phyloP scores from a whole-genome alignment of 2,888 invertebrate genomes.

The Tenthredo distinguenda region DNA sequence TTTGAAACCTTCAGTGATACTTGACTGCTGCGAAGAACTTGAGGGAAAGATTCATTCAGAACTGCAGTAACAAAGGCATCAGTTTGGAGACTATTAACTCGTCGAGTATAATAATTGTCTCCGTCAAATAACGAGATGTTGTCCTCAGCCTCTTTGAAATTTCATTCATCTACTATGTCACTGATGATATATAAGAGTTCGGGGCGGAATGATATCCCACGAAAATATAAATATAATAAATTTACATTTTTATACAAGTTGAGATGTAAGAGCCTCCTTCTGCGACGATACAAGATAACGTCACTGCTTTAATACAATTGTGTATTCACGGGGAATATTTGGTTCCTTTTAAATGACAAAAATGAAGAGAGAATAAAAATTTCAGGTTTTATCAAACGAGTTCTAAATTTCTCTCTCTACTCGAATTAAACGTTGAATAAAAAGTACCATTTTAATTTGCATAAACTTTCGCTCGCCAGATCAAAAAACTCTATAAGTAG shows the following conservation, averaged over 20 bases:
- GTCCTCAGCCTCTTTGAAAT: not conserved
- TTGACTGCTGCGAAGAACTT: conserved; percentile 34
- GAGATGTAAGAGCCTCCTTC: not conserved
- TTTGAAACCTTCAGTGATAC: conserved; percentile 34
- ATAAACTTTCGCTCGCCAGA: not conserved
- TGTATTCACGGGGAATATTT: conserved; percentile 27
- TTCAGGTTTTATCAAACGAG: not conserved
- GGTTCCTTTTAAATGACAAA: conserved; percentile 4
- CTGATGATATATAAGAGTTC: not conserved
- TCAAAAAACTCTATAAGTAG: not conserved
- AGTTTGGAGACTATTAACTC: not conserved
- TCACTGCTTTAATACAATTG: conserved; percentile 24
- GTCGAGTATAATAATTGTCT: conserved; percentile 24
- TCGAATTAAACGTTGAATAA: not conserved
- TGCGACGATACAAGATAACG: conserved; percentile 29
- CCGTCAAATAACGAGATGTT: conserved; percentile 16
- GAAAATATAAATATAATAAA: not conserved
- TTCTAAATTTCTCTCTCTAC: not conserved
- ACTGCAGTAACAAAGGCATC: conserved; percentile 21
- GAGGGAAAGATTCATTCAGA: conserved; percentile 12
- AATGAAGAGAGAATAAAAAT: not conserved
- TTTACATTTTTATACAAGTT: conserved; percentile 1
- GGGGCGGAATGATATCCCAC: not conserved
- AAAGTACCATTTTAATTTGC: not conserved
- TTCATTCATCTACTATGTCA: not conserved